Evolutionary conservation across 1,140 invertebrate species (phyloP), one percentile per base, ranked within the genome.

Genomic region (Elymnias hypermnestra): DNA sequence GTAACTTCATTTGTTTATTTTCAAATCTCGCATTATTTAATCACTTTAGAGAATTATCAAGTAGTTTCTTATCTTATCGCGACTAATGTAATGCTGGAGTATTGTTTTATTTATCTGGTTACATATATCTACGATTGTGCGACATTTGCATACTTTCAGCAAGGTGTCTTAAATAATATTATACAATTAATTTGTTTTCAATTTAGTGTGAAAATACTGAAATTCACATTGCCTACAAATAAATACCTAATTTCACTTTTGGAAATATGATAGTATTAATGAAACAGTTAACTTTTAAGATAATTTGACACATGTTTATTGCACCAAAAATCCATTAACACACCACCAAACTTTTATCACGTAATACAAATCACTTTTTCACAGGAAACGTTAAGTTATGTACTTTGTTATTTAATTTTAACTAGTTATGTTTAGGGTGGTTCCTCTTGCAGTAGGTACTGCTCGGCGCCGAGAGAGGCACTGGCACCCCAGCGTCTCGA

Each of bases 401-500:
- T n/a, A n/a, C n/a, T n/a, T n/a, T n/a, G n/a, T n/a, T n/a, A n/a
- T n/a, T n/a, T n/a, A n/a, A n/a, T n/a, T n/a, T n/a, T n/a, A n/a
- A n/a, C n/a, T n/a, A n/a, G n/a, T n/a, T n/a, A n/a, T 28, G 8
- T 17, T 12, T 14, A 38, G 48, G 36, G 28, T 41, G 40, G 22
- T 44, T 35, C 33, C 43, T 39, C 29, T 19, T 33, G 29, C 33
- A 51, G 29, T 33, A 51, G 40, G 46, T 47, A 37, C 29, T 49
- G 48, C 46, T 33, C 64, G 63, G 50, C 58, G 56, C 58, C 56
- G 47, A 51, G 57, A 63, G 53, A 53, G 51, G 54, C 50, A 71
- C 64, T 68, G 67, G 57, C 67, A 58, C 48, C 61, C 57, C 55
- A 59, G 61, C 63, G 58, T 60, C 68, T 58, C 63, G 63, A 48